Percentiles rank a stretch among this genome's conserved stretches.
phyloP scores from a whole-genome alignment of 2,113 vertebrate species.

The Triplophysa rosa region DNA sequence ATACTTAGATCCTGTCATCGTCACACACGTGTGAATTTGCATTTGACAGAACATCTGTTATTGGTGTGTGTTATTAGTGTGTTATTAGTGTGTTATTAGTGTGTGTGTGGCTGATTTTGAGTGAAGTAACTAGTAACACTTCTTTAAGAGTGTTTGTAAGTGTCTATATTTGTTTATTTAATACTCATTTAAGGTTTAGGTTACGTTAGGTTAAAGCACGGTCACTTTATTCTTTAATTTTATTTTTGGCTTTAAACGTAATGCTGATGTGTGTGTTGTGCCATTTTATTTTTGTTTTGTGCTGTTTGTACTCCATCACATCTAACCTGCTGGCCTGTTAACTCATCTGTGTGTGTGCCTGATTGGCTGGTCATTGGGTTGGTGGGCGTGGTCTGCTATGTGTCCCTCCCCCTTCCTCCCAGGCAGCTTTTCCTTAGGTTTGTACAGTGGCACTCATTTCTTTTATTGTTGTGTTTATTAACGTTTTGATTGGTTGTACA shows the following conservation, averaged over 20 bases:
- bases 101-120: too few species aligned
- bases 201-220: too few species aligned
- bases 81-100: too few species aligned
- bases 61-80: too few species aligned
- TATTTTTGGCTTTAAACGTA: slow-evolving; percentile 30
- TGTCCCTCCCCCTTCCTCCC: slow-evolving; percentile 56
- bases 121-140: too few species aligned
- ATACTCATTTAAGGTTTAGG: background rate
- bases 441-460: slow-evolving; percentile 43
- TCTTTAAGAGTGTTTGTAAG: too few species aligned
- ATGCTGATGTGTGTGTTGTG: slow-evolving; percentile 1
- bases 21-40: too few species aligned
- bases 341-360: slow-evolving; percentile 68
- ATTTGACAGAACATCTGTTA: too few species aligned
- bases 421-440: slow-evolving; percentile 76
- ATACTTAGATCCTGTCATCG: too few species aligned
- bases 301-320: slow-evolving; percentile 42
- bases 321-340: slow-evolving; percentile 62
- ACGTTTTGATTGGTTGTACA: background rate
- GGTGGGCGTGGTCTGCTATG: slow-evolving; percentile 56
- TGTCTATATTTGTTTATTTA: too few species aligned
- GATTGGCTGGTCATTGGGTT: slow-evolving; percentile 65
- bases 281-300: slow-evolving; percentile 71
- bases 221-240: slow-evolving; percentile 21
- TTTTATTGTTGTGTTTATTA: background rate